Evolutionary conservation across 2,888 invertebrate species (phyloP).

Genomic region (Allacma fusca): DNA sequence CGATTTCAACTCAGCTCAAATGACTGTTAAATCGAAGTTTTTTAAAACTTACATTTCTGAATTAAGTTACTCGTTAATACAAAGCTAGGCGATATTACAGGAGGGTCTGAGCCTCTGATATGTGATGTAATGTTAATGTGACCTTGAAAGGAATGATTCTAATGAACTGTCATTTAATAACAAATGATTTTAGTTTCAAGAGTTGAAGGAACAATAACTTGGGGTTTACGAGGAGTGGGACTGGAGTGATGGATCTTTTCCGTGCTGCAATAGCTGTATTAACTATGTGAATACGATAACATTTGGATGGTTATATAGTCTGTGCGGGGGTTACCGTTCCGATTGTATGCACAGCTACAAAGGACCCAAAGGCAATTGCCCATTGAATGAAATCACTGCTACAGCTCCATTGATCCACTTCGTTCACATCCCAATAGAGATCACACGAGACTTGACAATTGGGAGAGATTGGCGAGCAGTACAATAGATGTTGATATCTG

Average conservation of each 20-base stretch:
- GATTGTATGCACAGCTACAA: slow-evolving; percentile 57
- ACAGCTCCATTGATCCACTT: slow-evolving; percentile 57
- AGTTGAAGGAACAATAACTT: background rate
- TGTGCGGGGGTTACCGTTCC: slow-evolving; percentile 56
- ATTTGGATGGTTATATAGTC: background rate
- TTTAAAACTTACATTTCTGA: too few relatives aligned
- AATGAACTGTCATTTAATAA: too few relatives aligned
- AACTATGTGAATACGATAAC: too few relatives aligned
- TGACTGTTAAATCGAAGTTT: too few relatives aligned
- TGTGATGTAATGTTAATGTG: too few relatives aligned
- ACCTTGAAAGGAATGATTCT: too few relatives aligned
- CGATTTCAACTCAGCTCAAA: too few relatives aligned
- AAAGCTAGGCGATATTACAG: too few relatives aligned
- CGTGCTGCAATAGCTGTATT: too few relatives aligned
- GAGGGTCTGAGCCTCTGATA: too few relatives aligned
- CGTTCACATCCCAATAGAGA: slow-evolving; percentile 51
- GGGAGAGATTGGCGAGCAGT: slow-evolving; percentile 57
- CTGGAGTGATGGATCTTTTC: too few relatives aligned
- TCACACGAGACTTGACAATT: slow-evolving; percentile 60
- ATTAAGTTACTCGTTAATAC: too few relatives aligned
- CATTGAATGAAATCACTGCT: slow-evolving; percentile 56
- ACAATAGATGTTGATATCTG: slow-evolving; percentile 52
- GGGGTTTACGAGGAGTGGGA: background rate
- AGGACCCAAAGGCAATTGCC: slow-evolving; percentile 56
- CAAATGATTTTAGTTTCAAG: background rate